Base-by-base conservation (phyloP, 2,888 invertebrate species). In the Xanthia togata region DNA sequence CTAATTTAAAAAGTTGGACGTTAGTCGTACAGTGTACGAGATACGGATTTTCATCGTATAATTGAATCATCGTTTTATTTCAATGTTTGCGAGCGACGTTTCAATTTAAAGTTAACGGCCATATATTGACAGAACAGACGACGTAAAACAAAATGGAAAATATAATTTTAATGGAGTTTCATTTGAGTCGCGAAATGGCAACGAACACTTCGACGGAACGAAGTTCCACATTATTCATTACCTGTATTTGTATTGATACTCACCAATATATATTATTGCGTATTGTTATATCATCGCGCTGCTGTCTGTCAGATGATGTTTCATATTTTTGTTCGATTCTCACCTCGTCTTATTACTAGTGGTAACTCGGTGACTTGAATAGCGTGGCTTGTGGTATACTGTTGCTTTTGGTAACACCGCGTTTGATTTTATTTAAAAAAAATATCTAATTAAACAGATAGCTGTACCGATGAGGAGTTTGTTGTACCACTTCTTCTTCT, bases 1-100 rank as follows among this genome's bases (percentile, higher is more conserved):
- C 86, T 80, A 88, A 86, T 86, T 88, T 80, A 83, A 88, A 86
- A 88, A 85, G 70, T 87, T 84, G 69, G n/a, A n/a, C n/a, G n/a
- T n/a, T n/a, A n/a, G 23, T 75, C 73, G 78, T 78, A 76, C 72
- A 75, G 76, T 76, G 76, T 82, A 70, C 85, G 73, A 84, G 84
- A 83, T 85, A 71, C 76, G 78, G 77, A 80, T 85, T 85, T 76
- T 79, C 81, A 81, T 82, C 78, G 79, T 80, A 83, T 87, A 87
- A 87, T 83, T 87, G 83, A 85, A 83, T 83, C 81, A 83, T 83
- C 75, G 85, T 75, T 85, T 85, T 78, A 83, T 77, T 79, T 63
- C 77, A 76, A 53, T 79, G 88, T 84, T 86, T 87, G 88, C 71
- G 59, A 71, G 77, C 72, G 87, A 87, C 87, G 76, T 87, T 88